A percentile compares a stretch with the other conserved stretches of the same genome.
Conservation (phyloP, 2,888 invertebrate species). For the Hypolimnas misippus region DNA sequence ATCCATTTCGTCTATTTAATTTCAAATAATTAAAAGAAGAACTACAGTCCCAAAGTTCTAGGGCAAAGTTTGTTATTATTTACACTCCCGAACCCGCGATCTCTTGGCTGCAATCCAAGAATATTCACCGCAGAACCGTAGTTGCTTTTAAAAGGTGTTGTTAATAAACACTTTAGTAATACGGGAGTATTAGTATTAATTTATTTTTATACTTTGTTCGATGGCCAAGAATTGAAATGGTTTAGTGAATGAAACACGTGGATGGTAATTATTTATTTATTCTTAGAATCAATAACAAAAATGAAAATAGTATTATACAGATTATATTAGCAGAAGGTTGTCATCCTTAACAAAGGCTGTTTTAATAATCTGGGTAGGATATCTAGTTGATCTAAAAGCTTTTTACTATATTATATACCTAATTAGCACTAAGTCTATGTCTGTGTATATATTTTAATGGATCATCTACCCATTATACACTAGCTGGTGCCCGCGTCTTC, state of each 20-base stretch:
- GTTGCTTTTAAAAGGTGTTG: conserved; percentile 32
- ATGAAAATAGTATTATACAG: too few relatives aligned
- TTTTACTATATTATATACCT: too few relatives aligned
- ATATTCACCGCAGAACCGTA: conserved; percentile 15
- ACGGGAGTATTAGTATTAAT: conserved; percentile 1
- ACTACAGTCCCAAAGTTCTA: neutral
- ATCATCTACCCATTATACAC: too few relatives aligned
- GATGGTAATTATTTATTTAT: too few relatives aligned
- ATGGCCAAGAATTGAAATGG: neutral
- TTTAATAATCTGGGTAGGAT: too few relatives aligned
- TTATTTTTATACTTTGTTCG: neutral
- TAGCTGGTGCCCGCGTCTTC: too few relatives aligned
- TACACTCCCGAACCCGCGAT: conserved; percentile 16
- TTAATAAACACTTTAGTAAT: conserved; percentile 29
- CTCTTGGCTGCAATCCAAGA: conserved; percentile 24
- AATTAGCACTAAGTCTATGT: too few relatives aligned
- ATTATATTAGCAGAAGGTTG: too few relatives aligned
- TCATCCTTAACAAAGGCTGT: too few relatives aligned
- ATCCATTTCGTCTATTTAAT: neutral
- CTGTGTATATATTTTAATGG: too few relatives aligned
- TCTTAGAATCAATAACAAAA: too few relatives aligned
- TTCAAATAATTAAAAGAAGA: conserved; percentile 10
- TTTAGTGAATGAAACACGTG: neutral
- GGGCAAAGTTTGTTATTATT: conserved; percentile 6
- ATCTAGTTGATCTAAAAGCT: too few relatives aligned